Percentiles rank a stretch among this genome's conserved stretches.
These are phyloP conservation scores for Rhizoglyphus robini DNA, from an alignment of 1,140 invertebrate species.

Conservation along the genomic window DNA sequence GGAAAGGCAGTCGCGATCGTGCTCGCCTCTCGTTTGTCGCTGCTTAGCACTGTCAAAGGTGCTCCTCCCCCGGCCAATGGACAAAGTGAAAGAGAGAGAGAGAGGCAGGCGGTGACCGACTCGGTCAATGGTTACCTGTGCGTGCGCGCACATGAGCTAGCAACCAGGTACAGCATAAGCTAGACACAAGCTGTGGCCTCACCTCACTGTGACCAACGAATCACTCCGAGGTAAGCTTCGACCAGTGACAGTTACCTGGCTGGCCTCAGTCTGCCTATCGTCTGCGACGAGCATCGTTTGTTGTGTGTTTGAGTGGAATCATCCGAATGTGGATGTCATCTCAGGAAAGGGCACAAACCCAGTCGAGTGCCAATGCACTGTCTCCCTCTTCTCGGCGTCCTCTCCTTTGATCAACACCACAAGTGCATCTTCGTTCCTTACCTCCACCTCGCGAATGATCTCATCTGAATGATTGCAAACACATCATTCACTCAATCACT, in stretches of 20 bases:
- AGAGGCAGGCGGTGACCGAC: not conserved
- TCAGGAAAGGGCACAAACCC: too few relatives aligned
- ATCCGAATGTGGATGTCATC: too few relatives aligned
- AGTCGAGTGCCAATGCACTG: too few relatives aligned
- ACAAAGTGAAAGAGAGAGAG: not conserved
- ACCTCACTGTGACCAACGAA: not conserved
- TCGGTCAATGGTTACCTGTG: not conserved
- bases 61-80: not conserved
- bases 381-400: too few relatives aligned
- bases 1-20: not conserved
- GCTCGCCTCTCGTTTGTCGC: not conserved
- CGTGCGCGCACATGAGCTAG: not conserved
- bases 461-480: too few relatives aligned
- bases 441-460: too few relatives aligned
- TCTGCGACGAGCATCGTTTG: too few relatives aligned
- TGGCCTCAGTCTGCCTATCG: not conserved
- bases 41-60: not conserved
- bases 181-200: not conserved
- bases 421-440: too few relatives aligned
- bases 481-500: too few relatives aligned
- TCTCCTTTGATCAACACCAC: too few relatives aligned
- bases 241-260: not conserved
- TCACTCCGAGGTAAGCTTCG: not conserved
- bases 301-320: too few relatives aligned
- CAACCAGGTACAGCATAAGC: too few relatives aligned